phyloP scores from a whole-genome alignment of 2,113 vertebrate genomes.

The Edolisoma coerulescens region DNA sequence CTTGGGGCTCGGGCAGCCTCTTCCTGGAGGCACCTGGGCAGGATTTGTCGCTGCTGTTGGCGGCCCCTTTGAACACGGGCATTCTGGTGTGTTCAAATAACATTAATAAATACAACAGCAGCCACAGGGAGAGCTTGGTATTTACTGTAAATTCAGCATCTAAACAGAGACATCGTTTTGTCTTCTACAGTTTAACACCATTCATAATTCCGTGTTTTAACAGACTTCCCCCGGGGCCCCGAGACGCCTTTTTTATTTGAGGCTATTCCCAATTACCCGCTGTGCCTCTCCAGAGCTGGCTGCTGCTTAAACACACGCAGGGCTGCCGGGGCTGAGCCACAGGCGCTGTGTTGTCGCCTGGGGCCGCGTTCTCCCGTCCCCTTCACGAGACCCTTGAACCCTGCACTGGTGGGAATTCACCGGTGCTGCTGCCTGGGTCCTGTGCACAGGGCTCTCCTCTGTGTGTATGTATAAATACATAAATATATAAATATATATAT shows the following conservation, averaged over 20 bases:
- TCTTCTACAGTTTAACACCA: background rate
- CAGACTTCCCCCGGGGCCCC: background rate
- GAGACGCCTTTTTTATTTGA: background rate
- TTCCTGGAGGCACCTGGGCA: background rate
- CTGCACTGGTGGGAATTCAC: background rate
- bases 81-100: rapidly evolving
- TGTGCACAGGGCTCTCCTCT: background rate
- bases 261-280: background rate
- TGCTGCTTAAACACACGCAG: background rate
- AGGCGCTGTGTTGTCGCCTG: rapidly evolving
- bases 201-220: background rate
- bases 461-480: rapidly evolving
- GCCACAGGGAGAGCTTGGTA: background rate
- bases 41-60: background rate
- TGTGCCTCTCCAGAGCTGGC: background rate
- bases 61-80: background rate
- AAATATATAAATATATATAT: background rate
- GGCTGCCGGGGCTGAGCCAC: background rate
- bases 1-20: background rate
- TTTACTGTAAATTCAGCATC: constrained; percentile 16
- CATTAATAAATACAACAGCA: background rate
- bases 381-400: background rate
- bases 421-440: rapidly evolving
- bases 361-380: background rate
- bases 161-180: background rate